These are phyloP conservation scores for Pterocles burchelli DNA, from an alignment of 2,113 vertebrate species.

Conservation along the genomic window DNA sequence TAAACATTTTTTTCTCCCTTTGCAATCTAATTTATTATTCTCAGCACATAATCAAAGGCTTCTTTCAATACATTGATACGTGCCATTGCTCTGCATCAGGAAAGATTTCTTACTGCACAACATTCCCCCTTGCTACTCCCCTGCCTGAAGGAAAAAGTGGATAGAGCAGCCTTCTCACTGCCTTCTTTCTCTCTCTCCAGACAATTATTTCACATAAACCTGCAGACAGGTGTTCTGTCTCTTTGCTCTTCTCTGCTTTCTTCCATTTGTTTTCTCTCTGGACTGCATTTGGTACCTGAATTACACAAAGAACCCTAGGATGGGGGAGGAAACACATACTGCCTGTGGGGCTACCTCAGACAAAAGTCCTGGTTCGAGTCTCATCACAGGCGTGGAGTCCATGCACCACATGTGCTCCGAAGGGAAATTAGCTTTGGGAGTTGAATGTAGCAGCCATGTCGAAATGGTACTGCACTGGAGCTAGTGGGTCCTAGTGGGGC, in stretches of 20 bases:
- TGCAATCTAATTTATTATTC: not conserved
- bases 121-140: not conserved
- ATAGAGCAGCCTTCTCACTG: not conserved
- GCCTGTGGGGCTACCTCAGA: not conserved
- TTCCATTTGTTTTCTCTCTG: not conserved
- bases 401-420: fast-evolving
- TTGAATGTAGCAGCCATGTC: not conserved
- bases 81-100: not conserved
- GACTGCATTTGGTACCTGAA: not conserved
- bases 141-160: not conserved
- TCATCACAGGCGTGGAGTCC: not conserved
- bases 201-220: not conserved
- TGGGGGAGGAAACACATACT: not conserved
- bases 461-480: not conserved
- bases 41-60: not conserved
- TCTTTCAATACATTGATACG: not conserved
- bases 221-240: not conserved
- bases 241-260: not conserved
- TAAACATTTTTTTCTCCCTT: not conserved
- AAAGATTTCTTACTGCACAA: not conserved
- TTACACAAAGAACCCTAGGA: not conserved
- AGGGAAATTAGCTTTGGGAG: not conserved
- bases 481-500: not conserved
- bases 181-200: not conserved
- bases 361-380: not conserved